phyloP scores from a whole-genome alignment of 2,113 vertebrate species.

The Xenopus laevis region DNA sequence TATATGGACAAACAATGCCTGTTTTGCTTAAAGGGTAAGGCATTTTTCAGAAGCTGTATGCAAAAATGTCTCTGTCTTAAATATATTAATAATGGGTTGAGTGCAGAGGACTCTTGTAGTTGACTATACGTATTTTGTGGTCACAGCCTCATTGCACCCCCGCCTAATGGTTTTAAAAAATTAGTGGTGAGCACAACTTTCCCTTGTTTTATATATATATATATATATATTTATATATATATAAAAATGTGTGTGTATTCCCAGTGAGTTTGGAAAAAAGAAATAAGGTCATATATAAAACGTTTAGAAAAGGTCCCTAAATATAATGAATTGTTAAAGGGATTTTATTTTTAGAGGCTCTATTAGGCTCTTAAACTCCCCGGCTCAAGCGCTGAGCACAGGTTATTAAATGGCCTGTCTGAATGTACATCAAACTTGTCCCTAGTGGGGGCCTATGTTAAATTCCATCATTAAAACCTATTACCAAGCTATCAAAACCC shows the following conservation, averaged over 20 bases:
- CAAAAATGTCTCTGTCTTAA: no score
- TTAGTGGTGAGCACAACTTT: no score
- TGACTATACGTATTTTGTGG: no score
- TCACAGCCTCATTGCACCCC: no score
- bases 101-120: no score
- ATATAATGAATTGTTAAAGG: constrained; percentile 56
- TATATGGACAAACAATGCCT: no score
- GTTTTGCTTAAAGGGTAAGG: no score
- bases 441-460: constrained; percentile 71
- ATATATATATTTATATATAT: no score
- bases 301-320: constrained; percentile 48
- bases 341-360: constrained; percentile 64
- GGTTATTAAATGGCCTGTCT: constrained; percentile 72
- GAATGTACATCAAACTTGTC: constrained; percentile 69
- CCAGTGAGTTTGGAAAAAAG: constrained; percentile 2
- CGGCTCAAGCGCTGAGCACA: constrained; percentile 57
- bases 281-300: constrained; percentile 50
- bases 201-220: no score
- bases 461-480: constrained; percentile 77
- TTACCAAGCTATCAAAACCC: constrained; percentile 78
- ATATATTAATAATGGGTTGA: no score
- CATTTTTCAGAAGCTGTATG: no score
- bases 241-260: neutral
- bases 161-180: no score
- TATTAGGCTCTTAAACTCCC: constrained; percentile 51